Evolutionary conservation across 2,113 vertebrate species (phyloP).

Genomic region (Guaruba guarouba): DNA sequence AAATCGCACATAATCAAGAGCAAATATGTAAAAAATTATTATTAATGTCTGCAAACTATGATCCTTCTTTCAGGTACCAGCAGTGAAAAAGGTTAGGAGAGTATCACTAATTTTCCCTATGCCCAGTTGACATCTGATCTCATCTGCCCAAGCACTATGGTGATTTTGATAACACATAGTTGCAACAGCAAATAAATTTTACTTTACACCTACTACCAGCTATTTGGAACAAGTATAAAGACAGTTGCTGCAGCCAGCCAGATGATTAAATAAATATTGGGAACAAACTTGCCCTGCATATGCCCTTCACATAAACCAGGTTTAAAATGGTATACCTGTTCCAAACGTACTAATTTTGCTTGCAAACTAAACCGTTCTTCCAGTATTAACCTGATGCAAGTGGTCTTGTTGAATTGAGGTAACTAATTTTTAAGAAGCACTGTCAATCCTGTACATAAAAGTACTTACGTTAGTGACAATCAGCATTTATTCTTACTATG

Average conservation of each 20-base stretch:
- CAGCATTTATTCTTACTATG: not conserved
- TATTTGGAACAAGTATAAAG: not conserved
- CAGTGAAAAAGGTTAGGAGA: not conserved
- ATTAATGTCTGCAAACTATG: not conserved
- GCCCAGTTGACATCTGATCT: not conserved
- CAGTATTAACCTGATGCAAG: not conserved
- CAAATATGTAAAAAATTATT: not conserved
- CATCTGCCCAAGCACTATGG: not conserved
- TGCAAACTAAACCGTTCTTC: not conserved
- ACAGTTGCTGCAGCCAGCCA: not conserved
- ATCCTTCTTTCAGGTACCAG: not conserved
- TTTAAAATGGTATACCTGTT: not conserved
- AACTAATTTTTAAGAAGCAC: not conserved
- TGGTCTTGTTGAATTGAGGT: not conserved
- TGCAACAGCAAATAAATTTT: not conserved
- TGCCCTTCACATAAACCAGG: not conserved
- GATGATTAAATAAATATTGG: not conserved
- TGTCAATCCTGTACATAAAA: not conserved
- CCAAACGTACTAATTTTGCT: not conserved
- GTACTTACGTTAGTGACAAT: not conserved
- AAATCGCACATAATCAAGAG: not conserved
- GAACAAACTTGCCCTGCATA: not conserved
- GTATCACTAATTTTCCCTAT: not conserved
- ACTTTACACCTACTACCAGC: not conserved
- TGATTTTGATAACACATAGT: not conserved